A percentile compares a stretch with the other conserved stretches of the same genome.
Evolutionary conservation across 2,888 invertebrate species (phyloP).

Genomic region (Operophtera brumata): DNA sequence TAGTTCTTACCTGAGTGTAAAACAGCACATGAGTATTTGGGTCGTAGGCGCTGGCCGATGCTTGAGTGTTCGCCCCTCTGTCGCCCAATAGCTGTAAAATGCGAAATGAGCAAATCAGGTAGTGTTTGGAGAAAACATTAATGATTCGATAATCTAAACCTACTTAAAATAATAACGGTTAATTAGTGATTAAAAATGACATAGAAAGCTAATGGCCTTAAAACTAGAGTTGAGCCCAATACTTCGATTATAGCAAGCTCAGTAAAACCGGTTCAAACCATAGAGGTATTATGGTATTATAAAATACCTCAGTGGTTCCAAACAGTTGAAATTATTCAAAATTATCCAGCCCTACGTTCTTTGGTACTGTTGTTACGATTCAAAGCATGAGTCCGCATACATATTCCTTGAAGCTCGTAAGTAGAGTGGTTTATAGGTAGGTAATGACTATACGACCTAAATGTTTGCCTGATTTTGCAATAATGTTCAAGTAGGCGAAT

Average conservation of each 20-base stretch:
- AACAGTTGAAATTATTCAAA: no score
- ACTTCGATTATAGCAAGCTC: no score
- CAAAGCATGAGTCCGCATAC: background rate
- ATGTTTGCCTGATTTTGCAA: slow-evolving; percentile 7
- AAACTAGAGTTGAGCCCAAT: background rate
- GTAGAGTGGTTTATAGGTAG: background rate
- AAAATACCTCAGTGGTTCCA: no score
- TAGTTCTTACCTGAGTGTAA: slow-evolving; percentile 83
- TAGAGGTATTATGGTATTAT: no score
- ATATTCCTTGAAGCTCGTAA: background rate
- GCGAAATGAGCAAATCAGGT: slow-evolving; percentile 14
- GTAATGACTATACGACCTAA: background rate
- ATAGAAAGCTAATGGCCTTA: background rate
- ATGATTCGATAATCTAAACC: background rate
- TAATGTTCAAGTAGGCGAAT: slow-evolving; percentile 5
- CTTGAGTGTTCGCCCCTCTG: slow-evolving; percentile 86
- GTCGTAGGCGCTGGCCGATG: slow-evolving; percentile 87
- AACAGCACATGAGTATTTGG: slow-evolving; percentile 85
- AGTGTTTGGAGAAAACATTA: background rate
- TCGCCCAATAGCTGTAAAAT: slow-evolving; percentile 82
- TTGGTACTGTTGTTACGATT: no score
- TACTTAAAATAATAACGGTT: background rate
- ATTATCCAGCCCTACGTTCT: no score
- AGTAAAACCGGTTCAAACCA: no score
- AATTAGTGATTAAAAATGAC: background rate